Evolutionary conservation across 2,888 invertebrate genomes (phyloP).

Genomic region (Ectropis crepuscularia): DNA sequence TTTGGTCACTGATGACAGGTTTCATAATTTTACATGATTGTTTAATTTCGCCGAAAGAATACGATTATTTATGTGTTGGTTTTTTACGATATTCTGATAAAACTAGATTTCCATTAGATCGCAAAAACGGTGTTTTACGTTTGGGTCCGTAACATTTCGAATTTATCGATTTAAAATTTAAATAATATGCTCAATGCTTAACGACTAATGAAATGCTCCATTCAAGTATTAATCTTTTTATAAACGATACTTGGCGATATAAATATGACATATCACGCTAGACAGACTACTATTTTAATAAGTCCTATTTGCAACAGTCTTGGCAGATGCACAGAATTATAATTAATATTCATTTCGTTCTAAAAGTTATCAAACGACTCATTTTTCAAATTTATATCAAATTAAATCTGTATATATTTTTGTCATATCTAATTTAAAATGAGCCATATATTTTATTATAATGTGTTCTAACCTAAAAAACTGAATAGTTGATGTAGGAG

Average conservation of each 20-base stretch:
- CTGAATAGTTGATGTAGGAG: conserved; percentile 25
- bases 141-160: too few relatives aligned
- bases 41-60: too few relatives aligned
- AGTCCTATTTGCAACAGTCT: conserved; percentile 14
- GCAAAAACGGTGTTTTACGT: too few relatives aligned
- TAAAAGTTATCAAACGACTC: conserved; percentile 28
- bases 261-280: conserved; percentile 21
- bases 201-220: conserved; percentile 11
- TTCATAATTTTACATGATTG: too few relatives aligned
- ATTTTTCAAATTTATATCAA: conserved; percentile 5
- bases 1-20: too few relatives aligned
- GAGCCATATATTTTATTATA: conserved; percentile 15
- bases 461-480: conserved; percentile 16
- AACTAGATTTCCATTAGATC: too few relatives aligned
- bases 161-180: too few relatives aligned
- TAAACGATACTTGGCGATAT: not conserved
- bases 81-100: too few relatives aligned
- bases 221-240: conserved; percentile 9
- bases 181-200: too few relatives aligned
- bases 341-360: conserved; percentile 31
- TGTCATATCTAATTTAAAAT: conserved; percentile 19
- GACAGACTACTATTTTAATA: conserved; percentile 12
- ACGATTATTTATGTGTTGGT: too few relatives aligned
- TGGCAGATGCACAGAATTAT: conserved; percentile 22
- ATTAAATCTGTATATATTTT: conserved; percentile 20